Evolutionary conservation across 1,140 invertebrate species (phyloP).

Genomic region (Rhagoletis zephyria): DNA sequence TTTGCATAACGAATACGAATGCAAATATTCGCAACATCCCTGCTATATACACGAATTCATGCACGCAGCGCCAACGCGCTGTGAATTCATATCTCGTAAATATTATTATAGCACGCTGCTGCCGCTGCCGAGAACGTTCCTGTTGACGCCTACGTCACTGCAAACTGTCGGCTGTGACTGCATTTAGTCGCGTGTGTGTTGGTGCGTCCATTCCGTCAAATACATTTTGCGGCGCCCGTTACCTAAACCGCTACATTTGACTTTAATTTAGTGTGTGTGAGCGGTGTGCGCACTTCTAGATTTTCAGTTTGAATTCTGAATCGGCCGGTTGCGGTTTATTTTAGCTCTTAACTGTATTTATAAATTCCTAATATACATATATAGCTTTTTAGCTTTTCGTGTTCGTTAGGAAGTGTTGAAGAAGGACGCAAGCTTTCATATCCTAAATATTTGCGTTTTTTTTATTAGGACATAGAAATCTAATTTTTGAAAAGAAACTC

Average conservation of each 20-base stretch:
- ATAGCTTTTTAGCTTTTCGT: too few species aligned
- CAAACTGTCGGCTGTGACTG: neutral
- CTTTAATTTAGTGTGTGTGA: slow-evolving; percentile 29
- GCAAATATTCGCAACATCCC: too few species aligned
- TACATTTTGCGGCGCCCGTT: neutral
- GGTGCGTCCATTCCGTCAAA: neutral
- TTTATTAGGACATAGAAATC: neutral
- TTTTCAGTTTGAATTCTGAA: slow-evolving; percentile 44
- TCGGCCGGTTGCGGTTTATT: slow-evolving; percentile 21
- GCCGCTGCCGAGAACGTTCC: neutral
- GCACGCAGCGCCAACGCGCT: neutral
- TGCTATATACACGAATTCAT: neutral
- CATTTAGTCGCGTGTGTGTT: neutral
- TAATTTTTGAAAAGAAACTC: too few species aligned
- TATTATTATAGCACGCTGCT: neutral
- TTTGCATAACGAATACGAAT: too few species aligned
- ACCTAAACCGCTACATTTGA: neutral
- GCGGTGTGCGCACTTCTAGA: slow-evolving; percentile 30
- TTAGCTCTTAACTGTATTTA: neutral
- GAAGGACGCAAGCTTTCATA: neutral
- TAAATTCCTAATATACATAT: too few species aligned
- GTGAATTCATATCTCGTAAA: too few species aligned
- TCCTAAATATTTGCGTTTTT: neutral
- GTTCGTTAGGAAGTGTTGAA: neutral
- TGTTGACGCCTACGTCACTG: neutral